Percentiles rank a stretch among this genome's conserved stretches.
Evolutionary conservation across 2,113 vertebrate genomes (phyloP).

Genomic region (Greenwoodochromis staneri): DNA sequence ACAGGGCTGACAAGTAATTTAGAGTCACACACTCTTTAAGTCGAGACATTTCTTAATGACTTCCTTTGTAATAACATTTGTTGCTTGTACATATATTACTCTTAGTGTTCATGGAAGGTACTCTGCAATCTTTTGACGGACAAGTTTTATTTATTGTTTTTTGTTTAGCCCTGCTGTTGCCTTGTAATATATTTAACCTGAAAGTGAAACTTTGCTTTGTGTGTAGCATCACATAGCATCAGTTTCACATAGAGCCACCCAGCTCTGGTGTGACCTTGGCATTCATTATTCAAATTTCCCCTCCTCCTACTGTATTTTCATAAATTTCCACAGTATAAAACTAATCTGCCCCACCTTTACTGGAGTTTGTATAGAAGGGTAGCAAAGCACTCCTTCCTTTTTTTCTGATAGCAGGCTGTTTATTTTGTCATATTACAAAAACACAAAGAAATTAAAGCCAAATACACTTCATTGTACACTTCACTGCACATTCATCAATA

Average conservation of each 20-base stretch:
- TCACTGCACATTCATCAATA: background rate
- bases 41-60: background rate
- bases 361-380: background rate
- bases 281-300: constrained; percentile 13
- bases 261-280: background rate
- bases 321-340: constrained; percentile 2
- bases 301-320: background rate
- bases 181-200: background rate
- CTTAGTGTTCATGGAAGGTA: background rate
- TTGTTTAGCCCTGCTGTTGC: background rate
- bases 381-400: background rate
- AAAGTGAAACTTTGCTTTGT: background rate
- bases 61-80: background rate
- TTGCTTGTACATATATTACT: background rate
- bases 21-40: background rate
- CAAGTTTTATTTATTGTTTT: background rate
- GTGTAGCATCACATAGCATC: background rate
- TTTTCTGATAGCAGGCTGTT: background rate
- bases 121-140: background rate
- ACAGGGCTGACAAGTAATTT: background rate
- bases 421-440: background rate
- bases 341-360: background rate
- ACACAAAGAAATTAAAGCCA: background rate
- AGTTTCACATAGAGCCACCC: background rate
- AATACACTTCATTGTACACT: background rate